These are phyloP conservation scores for Chelonus insularis DNA, from an alignment of 1,140 invertebrate species.

Conservation along the genomic window DNA sequence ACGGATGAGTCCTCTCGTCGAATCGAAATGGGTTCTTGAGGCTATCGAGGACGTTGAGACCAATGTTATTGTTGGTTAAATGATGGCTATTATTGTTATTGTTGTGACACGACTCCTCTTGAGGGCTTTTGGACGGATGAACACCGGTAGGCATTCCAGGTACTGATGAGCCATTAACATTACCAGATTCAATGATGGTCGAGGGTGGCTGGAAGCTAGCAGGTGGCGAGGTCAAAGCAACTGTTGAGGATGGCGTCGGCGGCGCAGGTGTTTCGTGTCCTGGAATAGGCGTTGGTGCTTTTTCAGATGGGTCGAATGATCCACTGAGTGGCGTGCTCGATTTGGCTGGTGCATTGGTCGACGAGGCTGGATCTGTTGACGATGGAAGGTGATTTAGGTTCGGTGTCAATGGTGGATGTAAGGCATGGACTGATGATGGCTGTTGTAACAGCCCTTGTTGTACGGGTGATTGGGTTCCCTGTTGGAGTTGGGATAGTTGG, in stretches of 20 bases:
- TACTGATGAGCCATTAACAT: slow-evolving; percentile 29
- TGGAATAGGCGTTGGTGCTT: slow-evolving; percentile 52
- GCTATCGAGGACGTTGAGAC: slow-evolving; percentile 60
- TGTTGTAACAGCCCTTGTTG: slow-evolving; percentile 41
- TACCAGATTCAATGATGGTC: slow-evolving; percentile 36
- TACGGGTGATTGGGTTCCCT: slow-evolving; percentile 20
- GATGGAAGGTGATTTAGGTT: slow-evolving; percentile 56
- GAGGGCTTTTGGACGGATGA: slow-evolving; percentile 62
- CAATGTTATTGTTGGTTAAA: slow-evolving; percentile 42
- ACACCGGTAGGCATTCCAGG: slow-evolving; percentile 35
- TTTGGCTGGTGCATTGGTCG: slow-evolving; percentile 44
- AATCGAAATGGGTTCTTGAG: slow-evolving; percentile 76
- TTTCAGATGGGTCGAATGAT: slow-evolving; percentile 48
- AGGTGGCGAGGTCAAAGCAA: slow-evolving; percentile 48
- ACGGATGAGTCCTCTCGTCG: slow-evolving; percentile 70
- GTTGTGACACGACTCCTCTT: slow-evolving; percentile 64
- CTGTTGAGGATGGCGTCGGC: slow-evolving; percentile 53
- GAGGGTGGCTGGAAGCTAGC: slow-evolving; percentile 18
- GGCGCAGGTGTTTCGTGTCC: slow-evolving; percentile 57
- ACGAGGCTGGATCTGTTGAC: slow-evolving; percentile 52
- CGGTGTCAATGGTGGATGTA: neutral
- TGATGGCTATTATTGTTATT: slow-evolving; percentile 57
- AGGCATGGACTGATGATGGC: slow-evolving; percentile 25
- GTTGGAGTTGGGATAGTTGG: slow-evolving; percentile 35
- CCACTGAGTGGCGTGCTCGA: slow-evolving; percentile 53